Evolutionary conservation across 2,113 vertebrate genomes (phyloP).

Genomic region (Morone chrysops): DNA sequence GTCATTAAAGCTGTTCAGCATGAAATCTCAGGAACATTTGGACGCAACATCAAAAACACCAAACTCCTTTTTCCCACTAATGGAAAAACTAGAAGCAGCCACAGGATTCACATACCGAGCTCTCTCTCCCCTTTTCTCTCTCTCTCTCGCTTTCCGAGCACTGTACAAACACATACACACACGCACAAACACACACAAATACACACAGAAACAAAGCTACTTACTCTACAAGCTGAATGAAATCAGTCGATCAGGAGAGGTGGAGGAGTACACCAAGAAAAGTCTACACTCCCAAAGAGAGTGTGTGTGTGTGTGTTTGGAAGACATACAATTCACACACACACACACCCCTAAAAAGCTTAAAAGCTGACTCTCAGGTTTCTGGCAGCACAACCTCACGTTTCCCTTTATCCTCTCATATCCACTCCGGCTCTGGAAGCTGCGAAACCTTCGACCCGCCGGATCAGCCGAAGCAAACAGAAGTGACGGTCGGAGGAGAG

Average conservation of each 20-base stretch:
- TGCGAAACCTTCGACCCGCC: neutral
- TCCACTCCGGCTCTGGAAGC: neutral
- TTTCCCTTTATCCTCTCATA: constrained; percentile 18
- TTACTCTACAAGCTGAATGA: constrained; percentile 32
- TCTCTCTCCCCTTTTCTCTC: neutral
- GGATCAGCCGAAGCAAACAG: neutral
- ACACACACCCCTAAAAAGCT: neutral
- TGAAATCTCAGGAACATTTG: constrained; percentile 64
- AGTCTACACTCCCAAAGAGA: constrained; percentile 37
- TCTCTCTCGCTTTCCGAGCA: neutral
- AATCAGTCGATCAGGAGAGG: constrained; percentile 49
- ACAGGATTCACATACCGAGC: neutral
- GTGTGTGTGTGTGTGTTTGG: constrained; percentile 21
- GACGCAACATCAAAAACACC: constrained; percentile 41
- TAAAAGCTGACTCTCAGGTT: constrained; percentile 48
- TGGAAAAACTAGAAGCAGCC: constrained; percentile 39
- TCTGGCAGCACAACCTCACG: constrained; percentile 19
- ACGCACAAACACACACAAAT: constrained; percentile 30
- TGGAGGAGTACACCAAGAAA: neutral
- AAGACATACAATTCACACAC: neutral
- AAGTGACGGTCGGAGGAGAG: neutral
- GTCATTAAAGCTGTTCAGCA: constrained; percentile 39
- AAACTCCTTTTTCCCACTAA: constrained; percentile 38
- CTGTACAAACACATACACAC: neutral
- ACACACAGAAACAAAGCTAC: constrained; percentile 18